A percentile compares a stretch with the other conserved stretches of the same genome.
Evolutionary conservation across 2,797 vertebrate genomes (phyloP).

Genomic region (Neosilurus hyrtlii): DNA sequence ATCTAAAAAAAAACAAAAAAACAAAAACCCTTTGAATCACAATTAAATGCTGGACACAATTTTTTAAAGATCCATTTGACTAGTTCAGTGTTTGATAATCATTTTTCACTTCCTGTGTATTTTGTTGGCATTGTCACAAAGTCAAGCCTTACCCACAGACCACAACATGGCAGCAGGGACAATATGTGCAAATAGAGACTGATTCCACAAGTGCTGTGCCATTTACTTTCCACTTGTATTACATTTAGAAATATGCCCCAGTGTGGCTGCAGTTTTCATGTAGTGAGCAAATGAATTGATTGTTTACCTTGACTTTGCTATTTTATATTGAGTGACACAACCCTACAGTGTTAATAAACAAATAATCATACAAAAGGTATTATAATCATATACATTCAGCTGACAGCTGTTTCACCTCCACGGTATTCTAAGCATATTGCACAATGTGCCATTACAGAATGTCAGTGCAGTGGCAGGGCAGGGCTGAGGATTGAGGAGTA

Average conservation of each 20-base stretch:
- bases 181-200: background rate
- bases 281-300: too few species aligned
- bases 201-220: background rate
- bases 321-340: background rate
- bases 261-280: too few species aligned
- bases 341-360: too few species aligned
- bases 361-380: too few species aligned
- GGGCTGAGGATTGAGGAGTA: too few species aligned
- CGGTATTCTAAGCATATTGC: background rate
- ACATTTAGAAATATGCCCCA: background rate
- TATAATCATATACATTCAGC: background rate
- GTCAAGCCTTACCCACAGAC: background rate
- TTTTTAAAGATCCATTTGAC: background rate
- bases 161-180: background rate
- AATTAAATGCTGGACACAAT: background rate
- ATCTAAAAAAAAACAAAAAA: background rate
- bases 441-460: background rate
- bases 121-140: background rate
- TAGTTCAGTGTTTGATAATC: background rate
- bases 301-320: background rate
- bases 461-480: background rate
- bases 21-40: background rate
- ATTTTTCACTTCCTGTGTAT: background rate
- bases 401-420: background rate
- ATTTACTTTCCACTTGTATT: background rate